Evolutionary conservation across 2,113 vertebrate species (phyloP).

Genomic region (Ptilonorhynchus violaceus): DNA sequence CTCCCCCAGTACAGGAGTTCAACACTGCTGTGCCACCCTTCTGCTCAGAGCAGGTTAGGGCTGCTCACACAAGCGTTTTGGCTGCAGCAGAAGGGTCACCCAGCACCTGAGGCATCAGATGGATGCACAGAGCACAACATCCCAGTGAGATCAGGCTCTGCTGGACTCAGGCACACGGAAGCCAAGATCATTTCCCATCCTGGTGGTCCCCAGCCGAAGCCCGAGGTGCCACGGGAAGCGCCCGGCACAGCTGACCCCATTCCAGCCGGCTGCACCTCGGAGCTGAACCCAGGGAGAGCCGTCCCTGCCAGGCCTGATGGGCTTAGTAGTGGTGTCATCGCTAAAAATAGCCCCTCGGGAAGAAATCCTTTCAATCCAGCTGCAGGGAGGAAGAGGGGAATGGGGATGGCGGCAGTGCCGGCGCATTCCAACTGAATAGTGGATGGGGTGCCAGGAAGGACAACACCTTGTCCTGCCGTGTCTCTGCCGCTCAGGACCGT

Average conservation of each 20-base stretch:
- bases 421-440: neutral
- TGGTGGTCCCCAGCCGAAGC: neutral
- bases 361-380: neutral
- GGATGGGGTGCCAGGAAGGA: neutral
- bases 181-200: neutral
- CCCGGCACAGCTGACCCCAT: fast-evolving
- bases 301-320: neutral
- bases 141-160: neutral
- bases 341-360: neutral
- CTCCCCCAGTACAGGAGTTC: neutral
- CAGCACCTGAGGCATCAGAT: fast-evolving
- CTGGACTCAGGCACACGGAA: neutral
- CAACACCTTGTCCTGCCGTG: neutral
- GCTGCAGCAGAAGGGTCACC: neutral
- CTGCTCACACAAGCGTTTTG: neutral
- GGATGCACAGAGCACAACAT: neutral
- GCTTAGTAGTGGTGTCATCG: neutral
- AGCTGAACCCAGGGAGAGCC: neutral
- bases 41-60: too few relatives aligned
- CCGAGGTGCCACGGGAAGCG: fast-evolving
- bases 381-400: neutral
- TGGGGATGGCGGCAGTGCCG: neutral
- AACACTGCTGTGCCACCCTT: neutral
- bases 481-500: neutral
- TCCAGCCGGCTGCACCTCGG: neutral